Conservation (phyloP, 2,113 vertebrate species). For the Burhinus oedicnemus region DNA sequence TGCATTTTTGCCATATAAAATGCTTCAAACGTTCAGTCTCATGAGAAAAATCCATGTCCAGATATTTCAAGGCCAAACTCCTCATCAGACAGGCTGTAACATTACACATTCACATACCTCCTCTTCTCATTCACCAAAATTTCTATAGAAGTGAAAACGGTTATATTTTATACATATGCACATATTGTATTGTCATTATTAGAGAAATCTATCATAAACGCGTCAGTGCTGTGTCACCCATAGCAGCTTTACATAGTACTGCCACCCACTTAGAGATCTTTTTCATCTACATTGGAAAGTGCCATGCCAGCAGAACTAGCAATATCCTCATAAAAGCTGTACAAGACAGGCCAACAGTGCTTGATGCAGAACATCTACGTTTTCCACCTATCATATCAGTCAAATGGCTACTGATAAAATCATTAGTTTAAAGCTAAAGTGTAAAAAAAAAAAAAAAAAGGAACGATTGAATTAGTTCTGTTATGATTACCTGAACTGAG, state of each 20-base stretch:
- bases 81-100: background rate
- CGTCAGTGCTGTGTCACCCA: background rate
- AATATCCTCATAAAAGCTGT: background rate
- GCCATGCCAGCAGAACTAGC: background rate
- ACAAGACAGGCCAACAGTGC: background rate
- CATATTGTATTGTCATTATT: background rate
- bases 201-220: background rate
- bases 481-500: background rate
- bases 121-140: background rate
- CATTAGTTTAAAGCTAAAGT: background rate
- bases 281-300: background rate
- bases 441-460: background rate
- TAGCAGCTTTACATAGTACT: background rate
- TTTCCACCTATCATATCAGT: background rate
- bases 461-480: background rate
- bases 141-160: background rate
- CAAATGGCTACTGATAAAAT: background rate
- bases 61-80: background rate
- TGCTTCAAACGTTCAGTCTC: background rate
- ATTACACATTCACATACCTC: background rate
- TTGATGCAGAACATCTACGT: background rate
- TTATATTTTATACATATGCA: background rate
- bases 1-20: background rate
- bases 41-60: background rate
- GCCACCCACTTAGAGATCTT: background rate